These are phyloP conservation scores for Eunapius fragilis DNA, from an alignment of 37 sponge, comb jelly and placozoan species.

Conservation along the genomic window DNA sequence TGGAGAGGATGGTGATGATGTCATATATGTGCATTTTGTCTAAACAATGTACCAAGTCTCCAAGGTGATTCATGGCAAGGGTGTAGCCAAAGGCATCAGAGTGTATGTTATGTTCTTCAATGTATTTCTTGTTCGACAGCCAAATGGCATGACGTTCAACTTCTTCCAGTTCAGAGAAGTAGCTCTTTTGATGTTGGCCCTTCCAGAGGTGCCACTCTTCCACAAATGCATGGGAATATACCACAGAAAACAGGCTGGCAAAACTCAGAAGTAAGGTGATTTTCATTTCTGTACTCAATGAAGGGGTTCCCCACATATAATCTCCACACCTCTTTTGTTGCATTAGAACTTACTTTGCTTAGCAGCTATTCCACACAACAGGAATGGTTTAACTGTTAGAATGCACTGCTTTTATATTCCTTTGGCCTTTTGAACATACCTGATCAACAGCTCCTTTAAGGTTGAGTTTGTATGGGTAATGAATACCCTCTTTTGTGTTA, in stretches of 20 bases:
- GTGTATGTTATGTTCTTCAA: slow-evolving; percentile 71
- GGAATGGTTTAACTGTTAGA: background rate
- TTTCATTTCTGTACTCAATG: background rate
- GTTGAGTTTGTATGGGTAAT: background rate
- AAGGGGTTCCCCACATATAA: no score
- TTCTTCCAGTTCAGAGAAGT: slow-evolving; percentile 40
- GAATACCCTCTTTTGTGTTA: background rate
- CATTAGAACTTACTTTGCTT: no score
- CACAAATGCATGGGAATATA: background rate
- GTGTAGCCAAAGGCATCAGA: slow-evolving; percentile 70
- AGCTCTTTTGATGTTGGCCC: slow-evolving; percentile 44
- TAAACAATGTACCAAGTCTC: slow-evolving; percentile 58
- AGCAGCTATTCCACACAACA: no score
- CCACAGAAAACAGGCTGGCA: background rate
- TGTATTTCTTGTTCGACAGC: slow-evolving; percentile 70
- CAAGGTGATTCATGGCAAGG: slow-evolving; percentile 75
- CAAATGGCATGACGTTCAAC: slow-evolving; percentile 50
- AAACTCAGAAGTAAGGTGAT: background rate
- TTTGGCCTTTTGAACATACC: background rate
- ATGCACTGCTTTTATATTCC: background rate
- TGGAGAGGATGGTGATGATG: background rate
- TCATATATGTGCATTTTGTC: no score
- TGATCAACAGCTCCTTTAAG: background rate
- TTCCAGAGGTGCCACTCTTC: slow-evolving; percentile 75
- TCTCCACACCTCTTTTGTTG: no score